A percentile compares a stretch with the other conserved stretches of the same genome.
phyloP scores from a whole-genome alignment of 1,140 invertebrate genomes.

The Procambarus clarkii region DNA sequence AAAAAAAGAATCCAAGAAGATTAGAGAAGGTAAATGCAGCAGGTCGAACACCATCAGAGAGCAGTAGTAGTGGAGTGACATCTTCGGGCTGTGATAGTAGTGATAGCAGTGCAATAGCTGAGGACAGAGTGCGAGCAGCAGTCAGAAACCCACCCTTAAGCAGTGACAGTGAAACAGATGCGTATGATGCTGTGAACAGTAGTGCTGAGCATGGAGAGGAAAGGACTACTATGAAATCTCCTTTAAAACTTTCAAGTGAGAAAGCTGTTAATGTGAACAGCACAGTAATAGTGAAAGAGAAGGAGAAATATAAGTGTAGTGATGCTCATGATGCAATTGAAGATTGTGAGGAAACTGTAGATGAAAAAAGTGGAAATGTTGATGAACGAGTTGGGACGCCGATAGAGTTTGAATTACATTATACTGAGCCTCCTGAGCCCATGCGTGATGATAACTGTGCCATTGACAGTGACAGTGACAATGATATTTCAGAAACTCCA shows the following conservation, averaged over 20 bases:
- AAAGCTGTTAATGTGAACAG: constrained; percentile 28
- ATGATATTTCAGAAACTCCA: constrained; percentile 45
- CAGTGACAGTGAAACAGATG: constrained; percentile 49
- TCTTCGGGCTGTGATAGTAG: constrained; percentile 62
- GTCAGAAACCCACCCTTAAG: neutral
- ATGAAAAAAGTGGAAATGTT: constrained; percentile 15
- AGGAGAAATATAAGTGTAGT: neutral
- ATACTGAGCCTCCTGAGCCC: constrained; percentile 67
- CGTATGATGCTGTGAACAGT: constrained; percentile 13
- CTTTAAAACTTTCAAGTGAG: neutral
- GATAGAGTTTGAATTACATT: constrained; percentile 63
- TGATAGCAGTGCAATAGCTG: constrained; percentile 67
- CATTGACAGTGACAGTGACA: constrained; percentile 72
- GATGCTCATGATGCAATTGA: neutral
- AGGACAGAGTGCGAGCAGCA: constrained; percentile 32
- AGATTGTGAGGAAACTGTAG: neutral
- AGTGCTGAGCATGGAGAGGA: constrained; percentile 18
- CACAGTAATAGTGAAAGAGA: constrained; percentile 16
- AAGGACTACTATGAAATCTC: constrained; percentile 33
- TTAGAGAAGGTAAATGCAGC: constrained; percentile 8
- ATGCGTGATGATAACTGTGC: constrained; percentile 70
- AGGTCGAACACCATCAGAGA: constrained; percentile 45
- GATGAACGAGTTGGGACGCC: constrained; percentile 52
- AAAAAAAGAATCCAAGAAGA: constrained; percentile 21
- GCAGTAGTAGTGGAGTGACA: constrained; percentile 56